A percentile compares a stretch with the other conserved stretches of the same genome.
These are phyloP conservation scores for Myocastor coypus DNA, from an alignment of 2,113 vertebrate species.

Conservation along the genomic window DNA sequence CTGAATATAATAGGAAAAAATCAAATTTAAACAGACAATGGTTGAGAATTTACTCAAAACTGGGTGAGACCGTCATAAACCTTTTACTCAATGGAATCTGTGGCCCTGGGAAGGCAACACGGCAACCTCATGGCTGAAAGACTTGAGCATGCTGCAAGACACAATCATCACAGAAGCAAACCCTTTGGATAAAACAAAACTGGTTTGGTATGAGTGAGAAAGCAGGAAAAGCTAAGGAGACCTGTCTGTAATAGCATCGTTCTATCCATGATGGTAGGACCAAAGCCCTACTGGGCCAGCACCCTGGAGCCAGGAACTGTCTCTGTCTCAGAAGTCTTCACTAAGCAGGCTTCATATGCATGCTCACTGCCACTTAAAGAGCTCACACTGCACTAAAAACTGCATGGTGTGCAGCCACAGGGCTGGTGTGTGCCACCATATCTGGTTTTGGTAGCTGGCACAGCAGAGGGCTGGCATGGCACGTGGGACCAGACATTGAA, in stretches of 20 bases:
- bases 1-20: too few relatives aligned
- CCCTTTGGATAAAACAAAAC: neutral
- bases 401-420: too few relatives aligned
- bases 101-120: neutral
- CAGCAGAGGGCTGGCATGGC: too few relatives aligned
- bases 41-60: neutral
- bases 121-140: neutral
- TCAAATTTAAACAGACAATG: neutral
- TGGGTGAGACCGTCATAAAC: neutral
- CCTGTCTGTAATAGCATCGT: rapidly evolving
- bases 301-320: neutral
- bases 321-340: neutral
- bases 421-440: too few relatives aligned
- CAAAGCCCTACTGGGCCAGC: neutral
- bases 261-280: rapidly evolving
- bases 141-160: neutral
- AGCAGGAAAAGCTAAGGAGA: neutral
- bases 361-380: neutral
- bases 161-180: slow-evolving; percentile 1
- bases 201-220: slow-evolving; percentile 17
- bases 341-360: neutral
- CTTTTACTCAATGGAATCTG: neutral
- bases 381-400: neutral
- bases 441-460: too few relatives aligned
- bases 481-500: too few relatives aligned